Base-by-base conservation (phyloP, 1,140 invertebrate species). In the Tribolium castaneum region DNA sequence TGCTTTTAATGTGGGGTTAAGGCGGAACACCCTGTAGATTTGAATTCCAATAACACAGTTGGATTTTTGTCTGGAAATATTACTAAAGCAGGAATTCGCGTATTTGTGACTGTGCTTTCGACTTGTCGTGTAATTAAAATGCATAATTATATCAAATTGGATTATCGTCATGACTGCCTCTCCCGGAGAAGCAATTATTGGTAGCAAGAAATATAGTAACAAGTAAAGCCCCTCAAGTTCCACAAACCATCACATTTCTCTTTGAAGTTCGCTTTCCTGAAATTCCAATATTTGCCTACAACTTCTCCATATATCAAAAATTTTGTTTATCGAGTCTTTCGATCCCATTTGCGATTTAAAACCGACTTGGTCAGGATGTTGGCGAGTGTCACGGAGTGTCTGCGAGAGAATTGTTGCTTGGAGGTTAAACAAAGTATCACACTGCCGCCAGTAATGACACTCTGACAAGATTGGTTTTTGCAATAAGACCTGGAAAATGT, bases 381-480 rank as follows among this genome's bases (percentile, higher is more conserved):
- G 25, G 52, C 16, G 52, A 16, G 19, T 59, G 54, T 59, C 54
- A 22, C 19, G 54, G 10, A 59, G 19, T 59, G 13, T 30, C 13
- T n/a, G 19, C 1, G 12, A 12, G 52, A 16, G 52, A 12, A 56
- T 56, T 56, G 52, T 56, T 56, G 52, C 16, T 56, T n/a, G 22
- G 54, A 59, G 54, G 54, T 59, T 59, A 59, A 25, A 22, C 22
- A 59, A 59, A 59, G 54, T 59, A 22, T 59, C 54, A 19, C 22
- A n/a, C 10, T 22, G 22, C 54, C 14, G n/a, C 54, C 16, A n/a
- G 22, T 59, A 59, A 59, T 59, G 19, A 59, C 19, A 25, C 19
- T 25, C 54, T 30, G 54, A 59, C 54, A 59, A 59, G 54, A 59
- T 59, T 59, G 54, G 54, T 59, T 59, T 9, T 59, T 59, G 54